Base-by-base conservation (phyloP, 2,797 vertebrate genomes). In the Gobio occitaniae region DNA sequence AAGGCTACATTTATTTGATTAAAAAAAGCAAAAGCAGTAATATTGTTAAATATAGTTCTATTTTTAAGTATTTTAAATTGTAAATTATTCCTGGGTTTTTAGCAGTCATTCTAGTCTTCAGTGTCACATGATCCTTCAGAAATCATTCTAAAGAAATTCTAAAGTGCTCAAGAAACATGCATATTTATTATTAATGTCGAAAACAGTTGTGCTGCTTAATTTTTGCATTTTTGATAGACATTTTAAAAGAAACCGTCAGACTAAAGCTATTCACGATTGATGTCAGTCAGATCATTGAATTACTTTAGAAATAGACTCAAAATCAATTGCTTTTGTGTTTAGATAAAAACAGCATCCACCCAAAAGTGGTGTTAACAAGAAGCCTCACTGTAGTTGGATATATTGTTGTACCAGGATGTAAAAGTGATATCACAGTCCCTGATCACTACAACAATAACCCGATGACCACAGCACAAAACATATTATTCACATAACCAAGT, bases 331-430 rank as follows among this genome's bases (percentile, higher is more conserved):
- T 83, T 76, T 83, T 76, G 32, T 83, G 29, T 75, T 44, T 25
- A n/a, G 6, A 50, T 50, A 29, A 72, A 74, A 83, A 77, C 36
- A 21, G 48, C 16, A 78, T 56, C 65, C 63, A 78, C 75, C 32
- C 59, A 84, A 74, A 77, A 78, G 50, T 36, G 16, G 38, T 70
- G 36, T 70, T 48, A 77, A 76, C 21, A 68, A 66, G 72, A 83
- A 36, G n/a, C 25, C 50, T 78, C 63, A 8, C 36, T 68, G 50
- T 84, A 56, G 29, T 77, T 32, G 17, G 3, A 12, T 84, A n/a
- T 56, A 59, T 59, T 78, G 52, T 71, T 78, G 65, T 84, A 78
- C 38, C 38, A 78, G 59, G 71, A 83, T 68, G 71, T 83, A 66
- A 82, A 83, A 76, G 66, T 68, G 66, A 78, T 61, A 78, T 84